phyloP scores from a whole-genome alignment of 2,797 vertebrate species.

The Fistularia tabacaria region DNA sequence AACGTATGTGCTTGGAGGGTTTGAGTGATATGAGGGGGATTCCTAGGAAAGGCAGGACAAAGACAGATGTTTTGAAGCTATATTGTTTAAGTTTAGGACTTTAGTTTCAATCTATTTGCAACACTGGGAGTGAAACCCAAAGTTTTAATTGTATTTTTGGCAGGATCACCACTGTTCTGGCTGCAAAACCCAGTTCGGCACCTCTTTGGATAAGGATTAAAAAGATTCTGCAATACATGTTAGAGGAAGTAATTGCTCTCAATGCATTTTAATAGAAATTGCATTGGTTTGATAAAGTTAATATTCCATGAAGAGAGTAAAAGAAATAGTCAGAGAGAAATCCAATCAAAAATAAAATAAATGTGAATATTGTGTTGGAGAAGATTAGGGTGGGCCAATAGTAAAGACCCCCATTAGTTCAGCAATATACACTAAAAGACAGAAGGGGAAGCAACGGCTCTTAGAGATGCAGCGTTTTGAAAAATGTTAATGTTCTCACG shows the following conservation, averaged over 20 bases:
- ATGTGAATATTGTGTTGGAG: too few relatives aligned
- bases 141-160: constrained; percentile 50
- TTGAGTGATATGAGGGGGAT: constrained; percentile 10
- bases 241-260: constrained; percentile 52
- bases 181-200: constrained; percentile 33
- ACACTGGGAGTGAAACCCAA: constrained; percentile 18
- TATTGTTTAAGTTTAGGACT: not conserved
- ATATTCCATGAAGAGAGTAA: constrained; percentile 53
- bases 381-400: too few relatives aligned
- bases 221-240: constrained; percentile 47
- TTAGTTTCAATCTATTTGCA: constrained; percentile 24
- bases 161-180: constrained; percentile 1
- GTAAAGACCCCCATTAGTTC: too few relatives aligned
- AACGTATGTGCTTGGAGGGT: constrained; percentile 17
- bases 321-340: too few relatives aligned
- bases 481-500: too few relatives aligned
- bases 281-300: constrained; percentile 51
- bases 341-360: too few relatives aligned
- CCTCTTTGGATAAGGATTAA: constrained; percentile 23
- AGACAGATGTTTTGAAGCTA: not conserved
- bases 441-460: too few relatives aligned
- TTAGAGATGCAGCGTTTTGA: too few relatives aligned
- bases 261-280: constrained; percentile 43
- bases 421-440: too few relatives aligned
- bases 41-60: not conserved